phyloP scores from a whole-genome alignment of 2,888 invertebrate species.

The Leucophenga montana region DNA sequence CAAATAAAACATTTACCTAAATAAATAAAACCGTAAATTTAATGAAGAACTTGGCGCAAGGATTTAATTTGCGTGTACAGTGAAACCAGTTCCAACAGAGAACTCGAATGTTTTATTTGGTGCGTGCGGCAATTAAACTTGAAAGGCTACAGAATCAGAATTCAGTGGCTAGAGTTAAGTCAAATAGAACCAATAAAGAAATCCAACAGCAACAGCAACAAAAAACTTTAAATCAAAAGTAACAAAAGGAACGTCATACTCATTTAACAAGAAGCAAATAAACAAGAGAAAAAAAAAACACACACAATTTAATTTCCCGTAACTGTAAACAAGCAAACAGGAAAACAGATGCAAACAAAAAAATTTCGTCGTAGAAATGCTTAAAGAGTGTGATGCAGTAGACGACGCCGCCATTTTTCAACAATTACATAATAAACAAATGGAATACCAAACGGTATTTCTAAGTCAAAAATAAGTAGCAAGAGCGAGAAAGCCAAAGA shows the following conservation, averaged over 20 bases:
- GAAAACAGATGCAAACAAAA: conserved; percentile 40
- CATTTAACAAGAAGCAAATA: not conserved
- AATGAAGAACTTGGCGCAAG: not conserved
- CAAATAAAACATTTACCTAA: conserved; percentile 8
- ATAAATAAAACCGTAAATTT: conserved; percentile 1
- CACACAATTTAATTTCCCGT: conserved; percentile 51
- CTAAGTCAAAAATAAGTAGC: not conserved
- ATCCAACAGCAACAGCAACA: not conserved
- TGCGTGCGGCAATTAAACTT: conserved; percentile 3
- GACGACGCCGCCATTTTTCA: conserved; percentile 47
- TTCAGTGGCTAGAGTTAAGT: not conserved
- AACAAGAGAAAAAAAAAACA: too few species aligned
- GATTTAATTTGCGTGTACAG: too few species aligned
- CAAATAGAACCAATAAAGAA: not conserved
- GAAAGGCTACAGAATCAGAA: conserved; percentile 2
- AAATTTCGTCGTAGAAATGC: not conserved
- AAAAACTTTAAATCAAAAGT: not conserved
- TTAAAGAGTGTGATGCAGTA: not conserved
- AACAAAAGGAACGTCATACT: not conserved
- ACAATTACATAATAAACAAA: conserved; percentile 55
- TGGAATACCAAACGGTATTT: not conserved
- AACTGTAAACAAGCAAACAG: conserved; percentile 37
- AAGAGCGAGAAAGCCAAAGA: not conserved
- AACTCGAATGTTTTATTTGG: not conserved
- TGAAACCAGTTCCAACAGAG: too few species aligned